Conservation (phyloP, 2,888 invertebrate species). For the Nycteola revayana region DNA sequence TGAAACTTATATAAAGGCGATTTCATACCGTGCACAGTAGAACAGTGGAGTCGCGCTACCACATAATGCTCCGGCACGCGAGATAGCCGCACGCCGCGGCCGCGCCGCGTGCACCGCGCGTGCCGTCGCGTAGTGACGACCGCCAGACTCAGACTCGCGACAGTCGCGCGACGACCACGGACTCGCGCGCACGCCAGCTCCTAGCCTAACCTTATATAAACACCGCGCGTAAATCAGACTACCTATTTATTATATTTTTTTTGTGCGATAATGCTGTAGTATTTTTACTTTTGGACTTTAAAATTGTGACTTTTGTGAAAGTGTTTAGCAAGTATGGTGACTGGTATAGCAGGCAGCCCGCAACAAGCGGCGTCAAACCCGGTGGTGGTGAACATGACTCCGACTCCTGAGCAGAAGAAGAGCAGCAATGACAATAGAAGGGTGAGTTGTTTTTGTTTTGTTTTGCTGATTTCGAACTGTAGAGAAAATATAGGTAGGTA, state of each 20-base stretch:
- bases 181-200: conserved; percentile 30
- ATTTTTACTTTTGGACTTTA: conserved; percentile 21
- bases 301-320: conserved; percentile 10
- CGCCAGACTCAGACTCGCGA: conserved; percentile 30
- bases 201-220: neutral
- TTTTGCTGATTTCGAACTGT: too few relatives aligned
- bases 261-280: conserved; percentile 42
- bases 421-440: conserved; percentile 63
- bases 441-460: conserved; percentile 54
- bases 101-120: conserved; percentile 65
- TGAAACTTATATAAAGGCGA: too few relatives aligned
- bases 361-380: conserved; percentile 53
- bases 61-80: conserved; percentile 54
- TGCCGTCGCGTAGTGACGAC: conserved; percentile 38
- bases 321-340: conserved; percentile 63
- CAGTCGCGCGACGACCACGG: conserved; percentile 69
- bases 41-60: conserved; percentile 33
- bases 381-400: conserved; percentile 50
- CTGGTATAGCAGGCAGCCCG: conserved; percentile 58
- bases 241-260: too few relatives aligned
- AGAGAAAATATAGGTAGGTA: too few relatives aligned
- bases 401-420: conserved; percentile 59
- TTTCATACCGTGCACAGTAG: conserved; percentile 10
- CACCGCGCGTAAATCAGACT: neutral
- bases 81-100: conserved; percentile 47